Conservation (phyloP, 2,888 invertebrate genomes). For the Tachina grossa region DNA sequence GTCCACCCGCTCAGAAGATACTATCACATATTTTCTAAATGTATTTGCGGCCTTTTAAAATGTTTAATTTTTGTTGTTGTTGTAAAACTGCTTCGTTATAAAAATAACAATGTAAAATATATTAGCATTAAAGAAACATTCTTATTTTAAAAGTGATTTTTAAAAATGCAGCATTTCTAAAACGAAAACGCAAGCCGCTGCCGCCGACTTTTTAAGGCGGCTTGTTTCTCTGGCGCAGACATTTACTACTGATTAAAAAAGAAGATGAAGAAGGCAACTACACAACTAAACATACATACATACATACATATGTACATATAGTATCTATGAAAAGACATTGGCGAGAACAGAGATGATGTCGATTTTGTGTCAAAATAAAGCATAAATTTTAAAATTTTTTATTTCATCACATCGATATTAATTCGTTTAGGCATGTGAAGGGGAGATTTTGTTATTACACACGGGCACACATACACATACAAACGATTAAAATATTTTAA, state of each 20-base stretch:
- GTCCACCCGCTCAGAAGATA: too few species aligned
- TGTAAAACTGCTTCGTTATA: too few species aligned
- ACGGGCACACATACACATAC: not conserved
- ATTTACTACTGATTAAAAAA: conserved; percentile 18
- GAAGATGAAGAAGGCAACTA: conserved; percentile 6
- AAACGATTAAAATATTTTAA: not conserved
- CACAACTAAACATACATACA: not conserved
- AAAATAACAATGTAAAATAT: too few species aligned
- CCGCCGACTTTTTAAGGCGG: too few species aligned
- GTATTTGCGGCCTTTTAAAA: too few species aligned
- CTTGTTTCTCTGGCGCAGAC: too few species aligned
- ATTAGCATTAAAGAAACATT: too few species aligned
- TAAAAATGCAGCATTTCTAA: too few species aligned
- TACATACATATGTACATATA: not conserved
- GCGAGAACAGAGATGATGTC: conserved; percentile 14
- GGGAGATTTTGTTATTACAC: conserved; percentile 36
- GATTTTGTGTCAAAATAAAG: conserved; percentile 55
- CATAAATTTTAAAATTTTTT: conserved; percentile 41
- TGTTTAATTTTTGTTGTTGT: too few species aligned
- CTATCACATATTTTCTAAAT: too few species aligned
- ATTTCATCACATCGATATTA: conserved; percentile 39
- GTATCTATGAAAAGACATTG: not conserved
- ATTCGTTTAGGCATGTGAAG: conserved; percentile 21
- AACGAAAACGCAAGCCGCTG: too few species aligned
- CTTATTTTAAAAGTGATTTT: too few species aligned